Conservation (phyloP, 1,140 invertebrate species). For the Formica exsecta region DNA sequence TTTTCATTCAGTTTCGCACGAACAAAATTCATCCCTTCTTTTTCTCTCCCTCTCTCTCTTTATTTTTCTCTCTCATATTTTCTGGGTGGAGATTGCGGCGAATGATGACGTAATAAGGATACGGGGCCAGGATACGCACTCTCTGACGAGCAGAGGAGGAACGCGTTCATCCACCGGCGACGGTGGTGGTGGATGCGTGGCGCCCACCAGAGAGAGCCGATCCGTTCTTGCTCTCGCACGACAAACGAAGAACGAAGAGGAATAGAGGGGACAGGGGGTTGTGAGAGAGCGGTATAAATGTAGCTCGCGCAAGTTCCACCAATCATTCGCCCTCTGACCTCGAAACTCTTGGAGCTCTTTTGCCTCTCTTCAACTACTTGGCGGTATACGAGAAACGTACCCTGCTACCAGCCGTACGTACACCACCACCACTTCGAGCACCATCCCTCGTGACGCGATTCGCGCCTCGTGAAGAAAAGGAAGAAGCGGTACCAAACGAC, state of each 20-base stretch:
- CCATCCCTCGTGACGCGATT: constrained; percentile 35
- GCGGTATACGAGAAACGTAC: constrained; percentile 65
- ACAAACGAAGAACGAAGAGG: constrained; percentile 56
- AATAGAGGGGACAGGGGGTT: constrained; percentile 26
- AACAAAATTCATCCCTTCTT: constrained; percentile 1
- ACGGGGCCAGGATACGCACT: constrained; percentile 39
- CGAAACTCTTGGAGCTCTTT: constrained; percentile 76
- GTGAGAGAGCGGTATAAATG: constrained; percentile 78
- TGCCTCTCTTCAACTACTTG: background rate
- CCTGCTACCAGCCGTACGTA: constrained; percentile 25
- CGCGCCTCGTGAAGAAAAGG: constrained; percentile 63
- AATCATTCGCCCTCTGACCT: constrained; percentile 83
- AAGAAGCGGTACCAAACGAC: background rate
- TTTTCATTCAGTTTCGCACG: constrained; percentile 38
- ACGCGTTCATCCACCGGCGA: constrained; percentile 42
- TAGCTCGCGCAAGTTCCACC: constrained; percentile 82
- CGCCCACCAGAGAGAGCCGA: constrained; percentile 43
- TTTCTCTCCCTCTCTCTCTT: too few relatives aligned
- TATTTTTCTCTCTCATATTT: constrained; percentile 9
- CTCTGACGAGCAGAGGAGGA: constrained; percentile 28
- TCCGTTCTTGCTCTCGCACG: constrained; percentile 64
- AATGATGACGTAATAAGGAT: constrained; percentile 64
- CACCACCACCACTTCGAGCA: background rate
- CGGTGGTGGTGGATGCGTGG: constrained; percentile 54
- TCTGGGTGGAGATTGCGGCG: constrained; percentile 55